Evolutionary conservation across 2,888 invertebrate genomes (phyloP).

Genomic region (Caenorhabditis angaria): DNA sequence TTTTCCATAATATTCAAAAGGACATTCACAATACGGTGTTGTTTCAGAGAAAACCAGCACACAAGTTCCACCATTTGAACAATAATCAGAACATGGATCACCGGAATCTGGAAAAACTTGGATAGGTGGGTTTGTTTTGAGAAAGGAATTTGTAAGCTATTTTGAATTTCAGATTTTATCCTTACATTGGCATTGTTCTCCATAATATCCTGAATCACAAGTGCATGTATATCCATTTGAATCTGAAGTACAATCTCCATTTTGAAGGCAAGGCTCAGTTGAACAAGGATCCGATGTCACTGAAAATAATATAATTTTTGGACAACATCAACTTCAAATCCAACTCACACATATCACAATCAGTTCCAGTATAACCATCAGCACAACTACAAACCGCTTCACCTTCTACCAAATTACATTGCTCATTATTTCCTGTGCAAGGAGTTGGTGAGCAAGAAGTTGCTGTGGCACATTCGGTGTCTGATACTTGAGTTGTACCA

Average conservation of each 20-base stretch:
- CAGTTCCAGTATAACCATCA: conserved; percentile 38
- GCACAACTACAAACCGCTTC: conserved; percentile 39
- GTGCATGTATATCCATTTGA: conserved; percentile 18
- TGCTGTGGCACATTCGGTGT: conserved; percentile 18
- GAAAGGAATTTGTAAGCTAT: neutral
- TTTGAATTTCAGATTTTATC: neutral
- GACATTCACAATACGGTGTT: conserved; percentile 36
- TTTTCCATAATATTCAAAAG: conserved; percentile 27
- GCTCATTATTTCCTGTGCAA: conserved; percentile 30
- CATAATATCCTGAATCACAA: conserved; percentile 33
- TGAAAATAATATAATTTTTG: conserved; percentile 13
- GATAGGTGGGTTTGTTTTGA: too few relatives aligned
- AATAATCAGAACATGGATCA: conserved; percentile 31
- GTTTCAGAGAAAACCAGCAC: conserved; percentile 22
- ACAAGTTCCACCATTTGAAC: conserved; percentile 44
- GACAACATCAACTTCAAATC: conserved; percentile 6
- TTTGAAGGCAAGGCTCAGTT: conserved; percentile 29
- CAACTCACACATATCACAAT: conserved; percentile 36
- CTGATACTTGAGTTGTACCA: conserved; percentile 33
- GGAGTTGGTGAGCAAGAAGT: conserved; percentile 36
- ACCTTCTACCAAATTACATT: conserved; percentile 31
- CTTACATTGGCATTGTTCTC: conserved; percentile 40
- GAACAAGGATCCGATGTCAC: conserved; percentile 35
- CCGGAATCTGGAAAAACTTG: conserved; percentile 27
- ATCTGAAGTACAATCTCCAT: conserved; percentile 21